Conservation (phyloP, 2,113 vertebrate genomes). For the Capreolus pygargus region DNA sequence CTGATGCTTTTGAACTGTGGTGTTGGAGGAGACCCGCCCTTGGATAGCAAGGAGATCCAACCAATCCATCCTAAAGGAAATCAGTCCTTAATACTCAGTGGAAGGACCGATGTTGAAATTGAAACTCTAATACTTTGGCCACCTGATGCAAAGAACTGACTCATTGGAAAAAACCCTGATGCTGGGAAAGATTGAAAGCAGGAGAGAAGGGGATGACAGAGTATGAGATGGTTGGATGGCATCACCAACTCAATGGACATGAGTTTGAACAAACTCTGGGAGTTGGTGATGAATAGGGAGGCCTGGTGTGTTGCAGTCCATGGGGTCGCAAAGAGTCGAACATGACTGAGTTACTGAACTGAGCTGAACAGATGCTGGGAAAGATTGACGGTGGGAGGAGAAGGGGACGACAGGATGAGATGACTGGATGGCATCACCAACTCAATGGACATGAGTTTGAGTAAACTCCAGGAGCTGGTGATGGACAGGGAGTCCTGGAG, state of each 20-base stretch:
- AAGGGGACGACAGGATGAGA: not conserved
- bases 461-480: not conserved
- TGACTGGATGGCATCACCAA: not conserved
- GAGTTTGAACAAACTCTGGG: not conserved
- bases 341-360: too few species aligned
- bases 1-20: not conserved
- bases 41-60: not conserved
- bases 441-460: not conserved
- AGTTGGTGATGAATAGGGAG: not conserved
- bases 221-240: not conserved
- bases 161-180: not conserved
- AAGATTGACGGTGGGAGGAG: not conserved
- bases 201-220: not conserved
- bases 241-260: not conserved
- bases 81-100: not conserved
- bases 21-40: not conserved
- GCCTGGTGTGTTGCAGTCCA: not conserved
- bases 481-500: not conserved
- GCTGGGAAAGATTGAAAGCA: not conserved
- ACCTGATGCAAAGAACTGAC: not conserved
- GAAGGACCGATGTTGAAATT: not conserved
- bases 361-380: not conserved
- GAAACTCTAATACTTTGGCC: not conserved
- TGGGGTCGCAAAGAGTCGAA: not conserved
- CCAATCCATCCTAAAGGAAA: not conserved